phyloP scores from a whole-genome alignment of 2,113 vertebrate species.

The Macaca nemestrina region DNA sequence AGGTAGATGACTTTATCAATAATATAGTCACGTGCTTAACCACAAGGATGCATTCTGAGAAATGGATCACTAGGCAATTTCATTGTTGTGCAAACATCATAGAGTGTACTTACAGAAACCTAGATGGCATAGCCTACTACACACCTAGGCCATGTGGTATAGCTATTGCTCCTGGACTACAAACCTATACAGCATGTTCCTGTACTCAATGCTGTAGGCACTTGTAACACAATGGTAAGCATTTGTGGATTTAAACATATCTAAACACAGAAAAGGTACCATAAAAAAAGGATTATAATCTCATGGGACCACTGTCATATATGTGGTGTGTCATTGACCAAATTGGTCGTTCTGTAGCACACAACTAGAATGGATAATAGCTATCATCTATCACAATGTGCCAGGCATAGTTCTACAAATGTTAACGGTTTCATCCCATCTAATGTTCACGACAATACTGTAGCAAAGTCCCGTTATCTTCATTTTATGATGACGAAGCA shows the following conservation, averaged over 20 bases:
- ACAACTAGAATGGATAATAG: neutral
- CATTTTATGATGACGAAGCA: neutral
- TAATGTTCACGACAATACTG: neutral
- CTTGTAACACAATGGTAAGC: neutral
- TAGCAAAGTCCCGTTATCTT: rapidly evolving
- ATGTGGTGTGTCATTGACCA: neutral
- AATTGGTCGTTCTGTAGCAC: rapidly evolving
- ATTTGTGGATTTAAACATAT: neutral
- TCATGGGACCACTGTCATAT: rapidly evolving
- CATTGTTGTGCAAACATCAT: neutral
- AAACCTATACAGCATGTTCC: neutral
- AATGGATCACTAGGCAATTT: neutral
- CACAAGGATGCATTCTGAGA: neutral
- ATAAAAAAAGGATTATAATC: neutral
- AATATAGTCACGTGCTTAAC: neutral
- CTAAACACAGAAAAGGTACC: neutral
- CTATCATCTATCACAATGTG: neutral
- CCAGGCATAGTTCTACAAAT: neutral
- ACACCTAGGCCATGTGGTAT: neutral
- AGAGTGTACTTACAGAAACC: neutral
- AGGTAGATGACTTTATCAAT: neutral
- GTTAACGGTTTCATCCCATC: neutral
- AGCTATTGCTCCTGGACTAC: neutral
- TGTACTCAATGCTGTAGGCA: neutral
- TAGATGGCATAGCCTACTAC: neutral